Evolutionary conservation across 2,113 vertebrate species (phyloP), one percentile per base, ranked within the genome.

Genomic region (Chascanopsetta lugubris): DNA sequence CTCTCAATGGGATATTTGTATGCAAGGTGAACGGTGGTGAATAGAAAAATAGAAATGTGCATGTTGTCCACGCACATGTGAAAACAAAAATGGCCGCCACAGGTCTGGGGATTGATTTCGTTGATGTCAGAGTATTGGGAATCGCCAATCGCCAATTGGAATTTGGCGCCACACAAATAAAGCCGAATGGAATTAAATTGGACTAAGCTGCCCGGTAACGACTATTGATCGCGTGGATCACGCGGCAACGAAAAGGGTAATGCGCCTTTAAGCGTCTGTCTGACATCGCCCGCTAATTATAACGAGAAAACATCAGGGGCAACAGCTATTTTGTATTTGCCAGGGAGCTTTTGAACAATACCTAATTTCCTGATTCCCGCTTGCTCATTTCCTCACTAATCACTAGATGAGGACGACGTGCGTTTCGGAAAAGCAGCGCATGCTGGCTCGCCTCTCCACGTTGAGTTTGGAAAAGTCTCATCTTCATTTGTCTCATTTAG

Each of bases 401-500:
- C 77, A 75, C 72, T 36, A 18, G 40, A 69, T 8, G 38, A 62
- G 64, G 76, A 77, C 71, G 71, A 58, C 54, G 71, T 54, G 20
- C 53, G 32, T 69, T 73, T 70, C 57, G 40, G 57, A 71, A 62
- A 38, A 79, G 60, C 71, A 45, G 42, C 21, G 68, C 56, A 61
- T 56, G 15, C 42, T 12, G 61, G 67, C 79, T 75, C 61, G 66
- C 75, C 73, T 69, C 45, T 61, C 76, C 61, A 17, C 8, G 10
- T 76, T 85, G 66, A 57, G 67, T 70, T 78, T 67, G 65, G 51
- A 77, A 69, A 51, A 21, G 42, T 7, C 54, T 75, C 42, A 9
- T 48, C 53, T 77, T 77, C 57, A 75, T 86, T 78, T 70, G 68
- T 80, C 80, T 84, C 67, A 72, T 82, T 89, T 81, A 79, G 70